Evolutionary conservation across 2,113 vertebrate species (phyloP).

Genomic region (Lophochroa leadbeateri): DNA sequence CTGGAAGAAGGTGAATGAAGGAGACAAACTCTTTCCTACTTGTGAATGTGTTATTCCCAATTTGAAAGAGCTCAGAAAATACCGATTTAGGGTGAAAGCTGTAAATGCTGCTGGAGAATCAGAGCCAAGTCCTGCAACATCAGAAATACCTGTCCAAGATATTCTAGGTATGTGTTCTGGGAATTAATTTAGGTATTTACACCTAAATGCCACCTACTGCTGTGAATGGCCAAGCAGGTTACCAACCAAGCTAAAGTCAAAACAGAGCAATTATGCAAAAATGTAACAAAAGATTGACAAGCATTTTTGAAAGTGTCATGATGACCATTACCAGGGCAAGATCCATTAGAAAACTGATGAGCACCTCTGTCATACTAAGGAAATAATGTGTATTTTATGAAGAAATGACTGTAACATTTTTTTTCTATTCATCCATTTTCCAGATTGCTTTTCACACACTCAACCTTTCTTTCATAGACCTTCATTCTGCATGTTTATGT

Average conservation of each 20-base stretch:
- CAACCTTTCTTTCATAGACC: not conserved
- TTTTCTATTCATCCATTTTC: not conserved
- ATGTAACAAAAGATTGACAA: not conserved
- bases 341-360: not conserved
- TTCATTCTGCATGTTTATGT: not conserved
- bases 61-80: slow-evolving; percentile 92
- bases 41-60: slow-evolving; percentile 88
- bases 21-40: slow-evolving; percentile 88
- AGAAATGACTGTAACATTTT: not conserved
- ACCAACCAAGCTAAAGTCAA: not conserved
- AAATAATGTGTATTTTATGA: not conserved
- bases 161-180: slow-evolving; percentile 82
- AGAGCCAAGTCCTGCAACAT: slow-evolving; percentile 89
- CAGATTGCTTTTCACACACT: not conserved
- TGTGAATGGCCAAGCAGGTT: not conserved
- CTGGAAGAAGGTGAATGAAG: slow-evolving; percentile 90
- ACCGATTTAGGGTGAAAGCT: slow-evolving; percentile 92
- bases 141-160: slow-evolving; percentile 87
- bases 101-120: slow-evolving; percentile 94
- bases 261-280: not conserved
- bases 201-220: not conserved
- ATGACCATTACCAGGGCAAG: not conserved
- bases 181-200: not conserved
- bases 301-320: not conserved
- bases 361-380: not conserved